phyloP scores from a whole-genome alignment of 2,797 vertebrate species.

The Brachymystax lenok region DNA sequence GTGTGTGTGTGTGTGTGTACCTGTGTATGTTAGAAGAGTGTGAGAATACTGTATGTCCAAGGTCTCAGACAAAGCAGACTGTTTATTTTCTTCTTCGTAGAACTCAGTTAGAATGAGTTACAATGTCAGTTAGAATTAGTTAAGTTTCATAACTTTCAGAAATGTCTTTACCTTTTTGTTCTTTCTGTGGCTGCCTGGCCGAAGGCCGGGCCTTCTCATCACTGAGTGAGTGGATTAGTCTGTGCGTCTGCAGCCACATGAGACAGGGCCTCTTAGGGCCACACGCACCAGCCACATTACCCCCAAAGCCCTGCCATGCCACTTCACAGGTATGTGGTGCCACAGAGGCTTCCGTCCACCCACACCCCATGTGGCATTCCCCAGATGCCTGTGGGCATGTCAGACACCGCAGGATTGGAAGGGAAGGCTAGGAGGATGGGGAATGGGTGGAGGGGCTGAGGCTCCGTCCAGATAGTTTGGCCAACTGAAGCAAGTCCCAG shows the following conservation, averaged over 20 bases:
- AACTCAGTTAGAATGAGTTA: conserved; percentile 28
- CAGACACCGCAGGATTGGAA: conserved; percentile 56
- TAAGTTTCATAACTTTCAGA: conserved; percentile 59
- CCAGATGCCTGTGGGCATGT: conserved; percentile 70
- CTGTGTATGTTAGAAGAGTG: conserved; percentile 15
- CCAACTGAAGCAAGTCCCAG: conserved; percentile 61
- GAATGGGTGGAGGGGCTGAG: conserved; percentile 29
- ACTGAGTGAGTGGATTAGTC: conserved; percentile 73
- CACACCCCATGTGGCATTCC: conserved; percentile 71
- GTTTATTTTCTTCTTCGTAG: conserved; percentile 2
- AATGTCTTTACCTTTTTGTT: conserved; percentile 39
- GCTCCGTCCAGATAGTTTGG: conserved; percentile 50
- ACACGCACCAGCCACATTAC: conserved; percentile 64
- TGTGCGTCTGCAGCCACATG: conserved; percentile 73
- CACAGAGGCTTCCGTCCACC: conserved; percentile 40
- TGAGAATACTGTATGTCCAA: conserved; percentile 10
- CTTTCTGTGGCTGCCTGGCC: conserved; percentile 36
- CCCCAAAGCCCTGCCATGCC: conserved; percentile 59
- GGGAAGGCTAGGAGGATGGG: conserved; percentile 24
- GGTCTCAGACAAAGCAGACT: neutral
- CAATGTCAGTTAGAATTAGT: conserved; percentile 27
- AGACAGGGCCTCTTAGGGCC: conserved; percentile 69
- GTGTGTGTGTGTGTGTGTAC: conserved; percentile 2
- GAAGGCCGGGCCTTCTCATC: conserved; percentile 64
- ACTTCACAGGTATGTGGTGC: conserved; percentile 69